A percentile compares a stretch with the other conserved stretches of the same genome.
Conservation (phyloP, 2,888 invertebrate species). For the Cryptosula pallasiana region DNA sequence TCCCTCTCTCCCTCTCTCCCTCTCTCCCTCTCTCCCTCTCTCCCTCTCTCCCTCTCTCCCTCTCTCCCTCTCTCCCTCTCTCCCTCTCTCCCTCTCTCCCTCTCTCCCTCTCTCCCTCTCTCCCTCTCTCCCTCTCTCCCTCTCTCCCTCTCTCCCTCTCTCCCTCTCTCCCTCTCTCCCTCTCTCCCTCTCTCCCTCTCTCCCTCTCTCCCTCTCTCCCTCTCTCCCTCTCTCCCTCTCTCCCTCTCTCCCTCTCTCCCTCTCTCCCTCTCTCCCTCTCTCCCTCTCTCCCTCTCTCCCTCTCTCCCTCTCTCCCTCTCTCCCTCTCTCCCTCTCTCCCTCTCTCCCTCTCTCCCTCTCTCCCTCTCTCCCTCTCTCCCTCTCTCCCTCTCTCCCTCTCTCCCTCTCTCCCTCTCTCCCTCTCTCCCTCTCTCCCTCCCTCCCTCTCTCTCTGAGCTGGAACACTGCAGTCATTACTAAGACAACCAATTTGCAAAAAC, state of each 20-base stretch:
- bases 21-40: conserved; percentile 2
- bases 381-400: conserved; percentile 2
- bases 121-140: conserved; percentile 2
- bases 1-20: conserved; percentile 2
- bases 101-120: conserved; percentile 2
- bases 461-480: no score
- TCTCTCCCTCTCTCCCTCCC: not conserved
- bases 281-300: conserved; percentile 2
- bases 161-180: conserved; percentile 2
- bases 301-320: conserved; percentile 2
- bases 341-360: conserved; percentile 2
- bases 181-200: conserved; percentile 2
- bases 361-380: conserved; percentile 2
- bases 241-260: conserved; percentile 2
- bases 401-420: conserved; percentile 2
- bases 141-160: conserved; percentile 2
- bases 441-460: conserved; percentile 2
- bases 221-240: conserved; percentile 2
- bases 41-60: conserved; percentile 2
- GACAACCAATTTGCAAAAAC: no score
- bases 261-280: conserved; percentile 2
- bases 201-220: conserved; percentile 2
- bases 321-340: conserved; percentile 2
- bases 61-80: conserved; percentile 2
- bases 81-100: conserved; percentile 2